Conservation (phyloP, 2,888 invertebrate genomes). For the Brachypalpus laphriformis region DNA sequence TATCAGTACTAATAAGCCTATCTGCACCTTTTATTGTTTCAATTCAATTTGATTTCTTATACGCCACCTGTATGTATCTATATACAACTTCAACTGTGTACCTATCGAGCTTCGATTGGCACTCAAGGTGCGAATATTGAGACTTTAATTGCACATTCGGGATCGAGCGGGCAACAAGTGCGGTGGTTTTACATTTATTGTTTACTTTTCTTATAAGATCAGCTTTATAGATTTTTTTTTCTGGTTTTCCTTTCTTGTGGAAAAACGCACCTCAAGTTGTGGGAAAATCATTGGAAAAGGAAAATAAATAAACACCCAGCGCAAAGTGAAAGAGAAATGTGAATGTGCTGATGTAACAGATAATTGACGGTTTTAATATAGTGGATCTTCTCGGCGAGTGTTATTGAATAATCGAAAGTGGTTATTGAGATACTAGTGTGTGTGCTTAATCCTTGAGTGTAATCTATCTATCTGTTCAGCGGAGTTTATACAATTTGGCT, state of each 20-base stretch:
- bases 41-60: conserved; percentile 57
- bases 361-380: conserved; percentile 44
- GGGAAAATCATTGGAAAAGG: background rate
- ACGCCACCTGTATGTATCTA: conserved; percentile 34
- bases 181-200: conserved; percentile 45
- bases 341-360: conserved; percentile 58
- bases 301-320: conserved; percentile 13
- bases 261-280: conserved; percentile 9
- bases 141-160: conserved; percentile 69
- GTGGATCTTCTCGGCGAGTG: conserved; percentile 22
- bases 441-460: background rate
- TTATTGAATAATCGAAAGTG: conserved; percentile 19
- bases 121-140: conserved; percentile 70
- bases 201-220: conserved; percentile 42
- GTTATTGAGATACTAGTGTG: background rate
- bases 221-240: conserved; percentile 17
- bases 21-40: conserved; percentile 26
- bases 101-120: conserved; percentile 60
- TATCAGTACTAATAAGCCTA: conserved; percentile 8
- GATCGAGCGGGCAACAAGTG: conserved; percentile 69
- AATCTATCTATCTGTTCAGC: background rate
- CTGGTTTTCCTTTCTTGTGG: conserved; percentile 23
- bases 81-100: conserved; percentile 4
- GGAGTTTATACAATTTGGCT: background rate
- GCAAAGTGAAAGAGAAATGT: conserved; percentile 52